Conservation (phyloP, 1,140 invertebrate species). For the Phenacoccus solenopsis region DNA sequence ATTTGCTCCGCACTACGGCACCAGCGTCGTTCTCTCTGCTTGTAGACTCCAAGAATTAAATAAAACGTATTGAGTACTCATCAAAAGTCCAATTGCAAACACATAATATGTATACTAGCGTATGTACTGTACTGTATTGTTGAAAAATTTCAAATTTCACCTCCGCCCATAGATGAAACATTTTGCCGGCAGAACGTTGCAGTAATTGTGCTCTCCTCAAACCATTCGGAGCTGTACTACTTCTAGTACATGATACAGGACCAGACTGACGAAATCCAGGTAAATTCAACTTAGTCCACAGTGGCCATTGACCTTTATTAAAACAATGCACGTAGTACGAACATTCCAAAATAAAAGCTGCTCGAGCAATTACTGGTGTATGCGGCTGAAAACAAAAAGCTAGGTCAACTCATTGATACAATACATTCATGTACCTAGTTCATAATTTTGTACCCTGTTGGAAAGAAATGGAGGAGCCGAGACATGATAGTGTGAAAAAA, state of each 20-base stretch:
- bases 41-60: too few relatives aligned
- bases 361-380: conserved; percentile 81
- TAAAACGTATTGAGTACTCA: not conserved
- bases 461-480: too few relatives aligned
- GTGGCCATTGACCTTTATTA: conserved; percentile 94
- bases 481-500: too few relatives aligned
- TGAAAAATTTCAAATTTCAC: too few relatives aligned
- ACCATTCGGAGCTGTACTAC: conserved; percentile 37
- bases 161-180: conserved; percentile 96
- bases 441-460: too few relatives aligned
- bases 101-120: too few relatives aligned
- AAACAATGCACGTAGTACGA: conserved; percentile 93
- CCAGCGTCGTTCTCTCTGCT: too few relatives aligned
- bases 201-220: conserved; percentile 61
- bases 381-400: conserved; percentile 59
- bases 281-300: conserved; percentile 82
- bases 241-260: conserved; percentile 27
- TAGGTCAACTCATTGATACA: too few relatives aligned
- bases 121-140: too few relatives aligned
- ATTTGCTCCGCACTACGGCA: too few relatives aligned
- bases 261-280: conserved; percentile 65
- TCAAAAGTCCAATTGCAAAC: too few relatives aligned
- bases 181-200: conserved; percentile 82
- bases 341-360: conserved; percentile 85
- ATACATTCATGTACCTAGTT: not conserved